A percentile compares a stretch with the other conserved stretches of the same genome.
phyloP scores from a whole-genome alignment of 2,797 vertebrate species.

The Enteromius afrohamiltoni region DNA sequence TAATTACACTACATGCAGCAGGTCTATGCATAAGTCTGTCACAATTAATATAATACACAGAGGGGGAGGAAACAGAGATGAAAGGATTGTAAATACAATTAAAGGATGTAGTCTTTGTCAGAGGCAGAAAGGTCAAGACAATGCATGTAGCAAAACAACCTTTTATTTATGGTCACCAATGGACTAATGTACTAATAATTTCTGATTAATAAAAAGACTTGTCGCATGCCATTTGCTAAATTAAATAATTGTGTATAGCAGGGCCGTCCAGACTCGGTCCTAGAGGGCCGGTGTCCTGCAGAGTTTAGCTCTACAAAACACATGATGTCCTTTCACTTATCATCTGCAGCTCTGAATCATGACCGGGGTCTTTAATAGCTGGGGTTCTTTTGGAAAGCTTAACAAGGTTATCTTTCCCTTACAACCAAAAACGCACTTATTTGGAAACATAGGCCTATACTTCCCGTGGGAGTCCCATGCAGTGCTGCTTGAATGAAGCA shows the following conservation, averaged over 20 bases:
- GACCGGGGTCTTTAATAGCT: too few species aligned
- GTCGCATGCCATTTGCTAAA: neutral
- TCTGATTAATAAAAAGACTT: conserved; percentile 2
- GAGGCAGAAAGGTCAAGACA: conserved; percentile 30
- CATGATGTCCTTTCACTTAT: too few species aligned
- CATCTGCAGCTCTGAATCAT: too few species aligned
- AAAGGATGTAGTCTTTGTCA: conserved; percentile 4
- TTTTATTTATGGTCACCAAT: neutral
- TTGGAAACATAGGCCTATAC: too few species aligned
- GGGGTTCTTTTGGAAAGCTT: too few species aligned
- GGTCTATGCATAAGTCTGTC: conserved; percentile 78
- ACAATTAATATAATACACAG: conserved; percentile 77
- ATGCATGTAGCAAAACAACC: neutral
- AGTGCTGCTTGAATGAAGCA: too few species aligned
- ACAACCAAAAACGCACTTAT: too few species aligned
- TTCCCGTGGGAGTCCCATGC: too few species aligned
- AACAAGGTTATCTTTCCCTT: too few species aligned
- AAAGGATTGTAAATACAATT: conserved; percentile 20
- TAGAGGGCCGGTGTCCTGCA: too few species aligned
- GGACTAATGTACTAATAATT: neutral
- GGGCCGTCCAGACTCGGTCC: too few species aligned
- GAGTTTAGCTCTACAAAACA: too few species aligned
- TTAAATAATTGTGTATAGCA: neutral
- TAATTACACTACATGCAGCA: conserved; percentile 80
- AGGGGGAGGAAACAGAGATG: conserved; percentile 8